Evolutionary conservation across 2,113 vertebrate species (phyloP), one percentile per base, ranked within the genome.

Genomic region (Tragelaphus imberbis): DNA sequence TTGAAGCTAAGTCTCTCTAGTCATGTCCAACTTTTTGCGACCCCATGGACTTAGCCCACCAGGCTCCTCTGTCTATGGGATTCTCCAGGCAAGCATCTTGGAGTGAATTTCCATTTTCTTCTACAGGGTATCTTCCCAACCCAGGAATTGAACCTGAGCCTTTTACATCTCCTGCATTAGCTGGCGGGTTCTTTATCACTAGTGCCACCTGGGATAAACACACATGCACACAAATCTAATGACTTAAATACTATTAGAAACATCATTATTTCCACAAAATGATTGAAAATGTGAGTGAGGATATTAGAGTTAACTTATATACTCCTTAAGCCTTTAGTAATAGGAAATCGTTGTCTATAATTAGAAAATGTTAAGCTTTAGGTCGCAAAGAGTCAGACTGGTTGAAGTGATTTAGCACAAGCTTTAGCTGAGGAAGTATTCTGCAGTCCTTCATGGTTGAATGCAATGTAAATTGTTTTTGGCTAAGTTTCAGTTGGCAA

Each of bases 401-500:
- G 19, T 23, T 75, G n/a, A 75, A 75, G 5, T 75, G n/a, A 75
- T 19, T 71, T 71, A 75, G 68, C n/a, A 75, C 5, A 75, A 75
- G 19, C n/a, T 85, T 92, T 97, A 94, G 6, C 30, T 49, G 49
- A 93, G 51, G n/a, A 96, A 82, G 21, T 82, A 75, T 94, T 96
- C 68, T 89, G 16, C 30, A 91, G 9, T 80, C 90, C 88, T 91
- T 90, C 61, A 86, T 75, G 82, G 49, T 90, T 96, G 94, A 91
- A 65, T 95, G 84, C 30, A 61, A 58, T 87, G 59, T 65, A 87
- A 97, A 97, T 82, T 90, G 56, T 59, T 97, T 97, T 75, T 47
- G 89, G 84, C 93, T 84, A 79, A 61, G 30, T 93, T 95, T 98
- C 89, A 93, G 33, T 87, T 97, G 77, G 89, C 79, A 98, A 96